Evolutionary conservation across 2,797 vertebrate species (phyloP), one percentile per base, ranked within the genome.

Genomic region (Adelosebastes latens): DNA sequence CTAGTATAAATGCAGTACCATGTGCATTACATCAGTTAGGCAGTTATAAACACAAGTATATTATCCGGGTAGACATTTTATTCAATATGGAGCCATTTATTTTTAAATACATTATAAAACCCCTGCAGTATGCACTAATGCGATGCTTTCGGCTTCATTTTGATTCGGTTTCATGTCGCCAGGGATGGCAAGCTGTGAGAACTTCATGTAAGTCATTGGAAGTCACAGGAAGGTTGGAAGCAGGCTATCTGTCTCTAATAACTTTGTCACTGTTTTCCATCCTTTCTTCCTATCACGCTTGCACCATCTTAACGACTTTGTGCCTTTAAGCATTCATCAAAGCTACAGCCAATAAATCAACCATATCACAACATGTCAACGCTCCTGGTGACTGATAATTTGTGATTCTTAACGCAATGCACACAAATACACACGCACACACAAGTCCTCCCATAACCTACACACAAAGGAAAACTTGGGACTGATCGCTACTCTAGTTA

Each of bases 301-400:
- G 52, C 61, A 59, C 84, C 79, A 88, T 91, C 89, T 90, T 93
- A 92, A 94, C 66, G 72, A 92, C 88, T 89, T 83, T 81, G 81
- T 81, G 85, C 85, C 90, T 91, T 88, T 88, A 86, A 89, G 86
- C 86, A 87, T 92, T 93, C 80, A 89, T 94, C 90, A 92, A 82
- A 79, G 86, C 75, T 67, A 49, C 63, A 49, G 81, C 36, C 86
- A 77, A 94, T 93, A 90, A 92, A 95, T 93, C 90, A 93, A 55
- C 80, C 79, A 68, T 83, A 93, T 94, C 91, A 79, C 81, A 83
- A 88, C 66, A 87, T 11, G 77, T 82, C 93, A 83, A 29, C 52
- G n/a, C 72, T 34, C 53, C 75, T 31, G 76, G 61, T 90, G 85
- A 91, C 67, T 79, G 75, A 93, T 87, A 65, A 89, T 92, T 84